Evolutionary conservation across 2,113 vertebrate genomes (phyloP), one percentile per base, ranked within the genome.

Genomic region (Condylura cristata): DNA sequence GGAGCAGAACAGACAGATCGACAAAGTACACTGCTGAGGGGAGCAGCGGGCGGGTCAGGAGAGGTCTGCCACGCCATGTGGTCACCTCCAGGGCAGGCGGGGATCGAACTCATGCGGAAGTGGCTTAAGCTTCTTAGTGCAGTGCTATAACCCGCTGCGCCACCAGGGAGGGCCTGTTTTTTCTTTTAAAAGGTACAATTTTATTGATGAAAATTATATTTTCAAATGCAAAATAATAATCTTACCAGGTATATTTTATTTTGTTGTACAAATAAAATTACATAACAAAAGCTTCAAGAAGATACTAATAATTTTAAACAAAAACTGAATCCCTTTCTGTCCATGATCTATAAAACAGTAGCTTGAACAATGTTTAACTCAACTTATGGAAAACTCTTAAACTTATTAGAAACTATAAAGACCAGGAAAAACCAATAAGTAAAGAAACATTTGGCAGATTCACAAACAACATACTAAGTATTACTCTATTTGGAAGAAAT

Each of bases 201-300:
- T 74, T 96, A 65, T 79, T 90, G 44, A 30, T 82, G 17, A 86
- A 94, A 93, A 68, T 84, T 14, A 37, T 94, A 88, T 76, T 89
- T 75, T 82, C n/a, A 89, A 75, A 71, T 87, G 89, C 30, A 91
- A 94, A 95, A 86, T 79, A 74, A 82, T 81, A 86, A 93, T 87
- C 81, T 96, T 93, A 78, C 17, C 5, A 91, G 17, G 34, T 13
- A 71, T 26, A 74, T 28, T 63, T 94, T 92, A 60, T 91, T 93
- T 89, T 92, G 30, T 90, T 78, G 20, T 72, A 44, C 28, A 84
- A 85, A 92, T 9, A 3, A 82, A 95, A 4, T 53, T 70, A 39
- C 70, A 39, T 58, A 16, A 78, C 66, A 90, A 89, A 95, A 79
- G 61, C 26, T 53, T 48, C 75, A 89, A 17, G 46, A 3, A 88